Percentiles rank a stretch among this genome's conserved stretches.
These are phyloP conservation scores for Campopleginae sp. DNA, from an alignment of 2,888 invertebrate genomes.

Conservation along the genomic window DNA sequence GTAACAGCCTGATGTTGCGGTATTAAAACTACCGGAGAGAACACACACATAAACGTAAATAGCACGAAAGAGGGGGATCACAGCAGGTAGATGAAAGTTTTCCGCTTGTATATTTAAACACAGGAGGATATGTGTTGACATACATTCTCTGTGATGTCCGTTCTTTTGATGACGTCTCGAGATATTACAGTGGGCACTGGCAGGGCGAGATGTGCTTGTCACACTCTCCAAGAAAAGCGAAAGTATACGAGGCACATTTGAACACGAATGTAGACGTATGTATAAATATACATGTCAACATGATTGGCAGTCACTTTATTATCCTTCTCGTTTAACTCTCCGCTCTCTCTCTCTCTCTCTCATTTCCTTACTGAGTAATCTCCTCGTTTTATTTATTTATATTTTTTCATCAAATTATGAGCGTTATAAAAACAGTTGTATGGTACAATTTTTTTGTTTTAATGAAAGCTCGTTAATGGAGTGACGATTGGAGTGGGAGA, in stretches of 20 bases:
- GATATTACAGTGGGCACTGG: constrained; percentile 39
- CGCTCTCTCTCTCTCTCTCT: constrained; percentile 3
- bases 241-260: constrained; percentile 37
- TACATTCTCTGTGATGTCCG: constrained; percentile 17
- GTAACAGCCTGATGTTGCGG: constrained; percentile 40
- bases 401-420: background rate
- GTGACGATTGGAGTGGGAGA: background rate
- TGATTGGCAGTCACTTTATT: constrained; percentile 2
- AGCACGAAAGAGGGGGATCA: constrained; percentile 10
- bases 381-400: background rate
- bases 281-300: background rate
- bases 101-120: constrained; percentile 15
- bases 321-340: background rate
- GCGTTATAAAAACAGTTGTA: background rate
- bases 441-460: background rate
- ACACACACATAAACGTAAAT: constrained; percentile 13
- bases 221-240: constrained; percentile 64
- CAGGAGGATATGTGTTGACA: background rate
- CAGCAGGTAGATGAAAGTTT: constrained; percentile 64
- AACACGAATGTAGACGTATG: background rate
- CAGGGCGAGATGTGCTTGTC: constrained; percentile 51
- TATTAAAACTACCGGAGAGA: constrained; percentile 22
- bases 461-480: background rate
- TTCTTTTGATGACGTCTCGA: constrained; percentile 52
- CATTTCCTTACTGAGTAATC: background rate